Conservation (phyloP, 2,888 invertebrate genomes). For the Nematopogon swammerdamellus region DNA sequence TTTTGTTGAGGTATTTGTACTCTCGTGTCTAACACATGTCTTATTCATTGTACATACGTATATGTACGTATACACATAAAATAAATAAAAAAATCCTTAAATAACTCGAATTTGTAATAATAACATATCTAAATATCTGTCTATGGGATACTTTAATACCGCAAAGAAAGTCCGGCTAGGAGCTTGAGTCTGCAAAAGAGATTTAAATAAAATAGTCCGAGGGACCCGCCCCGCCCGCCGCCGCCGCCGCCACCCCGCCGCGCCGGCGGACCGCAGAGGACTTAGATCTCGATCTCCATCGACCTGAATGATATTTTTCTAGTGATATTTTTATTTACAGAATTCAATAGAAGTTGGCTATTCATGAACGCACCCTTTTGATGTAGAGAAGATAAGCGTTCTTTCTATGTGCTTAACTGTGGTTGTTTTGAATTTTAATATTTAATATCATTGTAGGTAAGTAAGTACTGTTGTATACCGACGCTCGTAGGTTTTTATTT, state of each 20-base stretch:
- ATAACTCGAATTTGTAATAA: too few relatives aligned
- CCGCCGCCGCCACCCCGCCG: too few relatives aligned
- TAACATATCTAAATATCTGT: slow-evolving; percentile 2
- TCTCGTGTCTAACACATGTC: too few relatives aligned
- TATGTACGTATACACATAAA: too few relatives aligned
- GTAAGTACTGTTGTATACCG: not conserved
- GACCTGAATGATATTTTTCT: not conserved
- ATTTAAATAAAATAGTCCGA: slow-evolving; percentile 1
- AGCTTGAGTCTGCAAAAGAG: slow-evolving; percentile 5
- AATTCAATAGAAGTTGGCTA: not conserved
- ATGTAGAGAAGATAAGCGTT: not conserved
- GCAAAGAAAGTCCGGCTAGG: slow-evolving; percentile 5
- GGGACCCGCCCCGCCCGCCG: not conserved
- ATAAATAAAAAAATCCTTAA: too few relatives aligned
- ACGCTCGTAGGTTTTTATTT: too few relatives aligned
- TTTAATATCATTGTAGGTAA: not conserved
- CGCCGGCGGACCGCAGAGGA: not conserved
- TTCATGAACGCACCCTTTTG: not conserved
- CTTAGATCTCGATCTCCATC: not conserved
- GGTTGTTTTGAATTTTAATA: not conserved
- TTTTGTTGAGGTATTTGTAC: too few relatives aligned
- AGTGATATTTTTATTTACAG: not conserved
- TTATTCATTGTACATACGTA: too few relatives aligned
- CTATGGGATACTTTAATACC: slow-evolving; percentile 1
- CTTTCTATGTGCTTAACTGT: not conserved